Conservation (phyloP, 2,113 vertebrate species). For the Excalfactoria chinensis region DNA sequence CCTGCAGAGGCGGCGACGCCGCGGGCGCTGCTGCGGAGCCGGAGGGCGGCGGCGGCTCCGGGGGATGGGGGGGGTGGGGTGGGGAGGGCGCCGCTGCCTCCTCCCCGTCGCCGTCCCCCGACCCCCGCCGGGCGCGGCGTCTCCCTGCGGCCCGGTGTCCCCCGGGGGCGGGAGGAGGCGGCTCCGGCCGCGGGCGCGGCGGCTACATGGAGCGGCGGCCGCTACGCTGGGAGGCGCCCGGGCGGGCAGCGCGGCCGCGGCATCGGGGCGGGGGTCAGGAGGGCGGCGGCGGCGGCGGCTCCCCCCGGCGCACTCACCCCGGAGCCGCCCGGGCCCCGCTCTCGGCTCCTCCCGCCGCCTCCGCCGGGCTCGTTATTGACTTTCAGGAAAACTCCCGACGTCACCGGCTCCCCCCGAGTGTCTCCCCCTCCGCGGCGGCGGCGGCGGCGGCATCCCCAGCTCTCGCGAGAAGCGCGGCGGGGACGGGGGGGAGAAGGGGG, state of each 20-base stretch:
- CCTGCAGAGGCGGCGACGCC: too few relatives aligned
- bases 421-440: constrained; percentile 51
- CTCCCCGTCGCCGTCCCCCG: too few relatives aligned
- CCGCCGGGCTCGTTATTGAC: constrained; percentile 81
- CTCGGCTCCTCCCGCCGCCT: constrained; percentile 46
- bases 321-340: constrained; percentile 52
- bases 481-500: background rate
- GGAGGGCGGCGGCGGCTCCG: too few relatives aligned
- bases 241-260: constrained; percentile 39
- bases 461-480: constrained; percentile 54
- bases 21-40: too few relatives aligned
- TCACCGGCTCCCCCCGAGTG: constrained; percentile 71
- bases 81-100: too few relatives aligned
- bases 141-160: too few relatives aligned
- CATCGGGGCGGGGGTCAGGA: constrained; percentile 50
- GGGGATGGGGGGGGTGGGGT: too few relatives aligned
- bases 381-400: constrained; percentile 85
- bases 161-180: too few relatives aligned
- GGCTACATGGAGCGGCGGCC: too few relatives aligned
- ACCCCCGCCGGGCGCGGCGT: too few relatives aligned
- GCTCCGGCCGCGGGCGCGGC: too few relatives aligned
- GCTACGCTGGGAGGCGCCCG: background rate
- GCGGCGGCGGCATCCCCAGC: constrained; percentile 48
- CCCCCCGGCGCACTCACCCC: constrained; percentile 15
- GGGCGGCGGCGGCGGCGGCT: background rate